A percentile compares a stretch with the other conserved stretches of the same genome.
phyloP scores from a whole-genome alignment of 2,888 invertebrate species.

The Sepiola atlantica region DNA sequence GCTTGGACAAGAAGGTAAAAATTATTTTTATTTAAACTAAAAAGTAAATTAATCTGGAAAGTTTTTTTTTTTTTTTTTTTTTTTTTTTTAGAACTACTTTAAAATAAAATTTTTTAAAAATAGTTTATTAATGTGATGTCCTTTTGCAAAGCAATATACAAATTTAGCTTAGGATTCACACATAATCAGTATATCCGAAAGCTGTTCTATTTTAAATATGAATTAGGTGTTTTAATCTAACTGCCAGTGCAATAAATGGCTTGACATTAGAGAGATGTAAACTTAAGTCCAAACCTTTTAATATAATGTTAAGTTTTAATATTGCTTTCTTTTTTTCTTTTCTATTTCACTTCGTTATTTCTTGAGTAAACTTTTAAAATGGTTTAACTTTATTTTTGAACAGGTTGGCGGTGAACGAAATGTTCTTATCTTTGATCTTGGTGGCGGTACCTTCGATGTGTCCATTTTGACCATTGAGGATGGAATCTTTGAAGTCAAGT shows the following conservation, averaged over 20 bases:
- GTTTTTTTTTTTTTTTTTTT: not conserved
- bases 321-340: not conserved
- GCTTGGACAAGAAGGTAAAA: slow-evolving; percentile 77
- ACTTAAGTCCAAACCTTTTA: no score
- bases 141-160: no score
- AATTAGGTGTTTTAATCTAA: no score
- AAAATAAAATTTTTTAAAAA: not conserved
- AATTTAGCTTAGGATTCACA: no score
- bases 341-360: not conserved
- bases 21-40: no score
- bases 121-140: no score
- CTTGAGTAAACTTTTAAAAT: not conserved
- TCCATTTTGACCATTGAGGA: slow-evolving; percentile 96
- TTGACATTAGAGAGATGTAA: not conserved
- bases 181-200: no score
- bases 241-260: not conserved
- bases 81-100: no score
- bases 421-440: slow-evolving; percentile 81
- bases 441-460: slow-evolving; percentile 95
- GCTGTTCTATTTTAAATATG: no score
- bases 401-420: slow-evolving; percentile 76
- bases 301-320: no score
- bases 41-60: no score
- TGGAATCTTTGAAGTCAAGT: slow-evolving; percentile 93
- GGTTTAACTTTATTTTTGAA: slow-evolving; percentile 12